phyloP scores from a whole-genome alignment of 2,113 vertebrate species.

The Halcyon malimbica region DNA sequence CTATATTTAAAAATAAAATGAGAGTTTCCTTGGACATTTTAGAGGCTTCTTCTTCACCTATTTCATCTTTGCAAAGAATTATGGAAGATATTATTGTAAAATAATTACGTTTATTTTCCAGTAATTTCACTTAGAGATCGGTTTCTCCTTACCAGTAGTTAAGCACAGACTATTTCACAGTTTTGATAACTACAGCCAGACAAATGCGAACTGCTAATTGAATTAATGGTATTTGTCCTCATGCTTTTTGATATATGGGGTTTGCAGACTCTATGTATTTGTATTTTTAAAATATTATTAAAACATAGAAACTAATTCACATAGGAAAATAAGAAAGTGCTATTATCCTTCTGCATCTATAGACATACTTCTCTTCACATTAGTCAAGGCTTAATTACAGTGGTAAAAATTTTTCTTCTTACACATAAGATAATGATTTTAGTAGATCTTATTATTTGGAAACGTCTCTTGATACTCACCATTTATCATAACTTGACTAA shows the following conservation, averaged over 20 bases:
- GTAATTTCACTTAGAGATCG: background rate
- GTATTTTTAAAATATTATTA: background rate
- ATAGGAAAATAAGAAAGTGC: background rate
- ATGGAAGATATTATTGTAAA: background rate
- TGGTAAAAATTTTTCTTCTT: background rate
- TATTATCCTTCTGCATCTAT: background rate
- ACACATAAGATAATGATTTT: background rate
- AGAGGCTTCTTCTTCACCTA: background rate
- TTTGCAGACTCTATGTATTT: background rate
- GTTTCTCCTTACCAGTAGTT: background rate
- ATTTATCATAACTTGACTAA: background rate
- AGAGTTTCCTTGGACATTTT: background rate
- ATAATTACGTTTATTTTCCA: background rate
- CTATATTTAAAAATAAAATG: background rate
- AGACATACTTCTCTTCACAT: background rate
- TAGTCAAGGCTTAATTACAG: constrained; percentile 21
- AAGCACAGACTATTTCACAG: background rate
- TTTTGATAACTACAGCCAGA: background rate
- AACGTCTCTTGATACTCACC: background rate
- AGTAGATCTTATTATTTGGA: background rate
- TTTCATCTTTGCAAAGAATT: background rate
- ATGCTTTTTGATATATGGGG: background rate
- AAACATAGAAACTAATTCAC: background rate
- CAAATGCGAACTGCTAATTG: background rate
- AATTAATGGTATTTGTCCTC: background rate